Percentiles rank a stretch among this genome's conserved stretches.
These are phyloP conservation scores for Diaprepes abbreviatus DNA, from an alignment of 2,888 invertebrate genomes.

Conservation along the genomic window DNA sequence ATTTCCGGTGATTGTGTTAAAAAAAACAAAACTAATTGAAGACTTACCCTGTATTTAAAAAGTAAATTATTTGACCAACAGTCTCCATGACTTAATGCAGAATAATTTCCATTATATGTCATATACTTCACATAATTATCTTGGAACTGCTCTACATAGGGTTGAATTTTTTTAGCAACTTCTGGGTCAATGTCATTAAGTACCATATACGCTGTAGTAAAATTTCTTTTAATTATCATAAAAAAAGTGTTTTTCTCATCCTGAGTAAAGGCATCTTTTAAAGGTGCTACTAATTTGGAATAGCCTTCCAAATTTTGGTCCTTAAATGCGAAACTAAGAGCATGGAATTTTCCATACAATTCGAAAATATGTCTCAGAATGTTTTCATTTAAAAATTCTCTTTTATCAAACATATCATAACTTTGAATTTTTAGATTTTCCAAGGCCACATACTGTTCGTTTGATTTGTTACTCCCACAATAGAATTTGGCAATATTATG, in stretches of 20 bases:
- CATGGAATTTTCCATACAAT: slow-evolving; percentile 29
- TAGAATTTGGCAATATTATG: slow-evolving; percentile 9
- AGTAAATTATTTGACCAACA: slow-evolving; percentile 48
- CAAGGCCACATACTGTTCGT: slow-evolving; percentile 14
- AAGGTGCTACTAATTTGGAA: slow-evolving; percentile 46
- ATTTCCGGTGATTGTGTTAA: no score
- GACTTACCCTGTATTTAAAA: slow-evolving; percentile 50
- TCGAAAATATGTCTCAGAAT: slow-evolving; percentile 24
- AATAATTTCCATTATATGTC: slow-evolving; percentile 35
- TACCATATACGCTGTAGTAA: slow-evolving; percentile 43
- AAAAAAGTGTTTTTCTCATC: slow-evolving; percentile 47
- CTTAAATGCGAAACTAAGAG: slow-evolving; percentile 30
- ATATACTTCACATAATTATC: slow-evolving; percentile 14
- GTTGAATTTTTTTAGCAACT: slow-evolving; percentile 3
- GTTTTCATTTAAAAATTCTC: slow-evolving; percentile 22
- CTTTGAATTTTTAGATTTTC: no score
- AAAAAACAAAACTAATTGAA: no score
- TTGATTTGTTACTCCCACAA: slow-evolving; percentile 1
- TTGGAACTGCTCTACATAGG: slow-evolving; percentile 1
- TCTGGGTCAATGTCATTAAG: slow-evolving; percentile 39
- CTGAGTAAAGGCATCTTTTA: slow-evolving; percentile 50
- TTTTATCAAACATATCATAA: slow-evolving; percentile 30
- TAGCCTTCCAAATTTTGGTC: slow-evolving; percentile 25
- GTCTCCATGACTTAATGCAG: slow-evolving; percentile 39
- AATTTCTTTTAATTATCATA: slow-evolving; percentile 29